Base-by-base conservation (phyloP, 1,140 invertebrate genomes). In the Sarcophaga peregrina region DNA sequence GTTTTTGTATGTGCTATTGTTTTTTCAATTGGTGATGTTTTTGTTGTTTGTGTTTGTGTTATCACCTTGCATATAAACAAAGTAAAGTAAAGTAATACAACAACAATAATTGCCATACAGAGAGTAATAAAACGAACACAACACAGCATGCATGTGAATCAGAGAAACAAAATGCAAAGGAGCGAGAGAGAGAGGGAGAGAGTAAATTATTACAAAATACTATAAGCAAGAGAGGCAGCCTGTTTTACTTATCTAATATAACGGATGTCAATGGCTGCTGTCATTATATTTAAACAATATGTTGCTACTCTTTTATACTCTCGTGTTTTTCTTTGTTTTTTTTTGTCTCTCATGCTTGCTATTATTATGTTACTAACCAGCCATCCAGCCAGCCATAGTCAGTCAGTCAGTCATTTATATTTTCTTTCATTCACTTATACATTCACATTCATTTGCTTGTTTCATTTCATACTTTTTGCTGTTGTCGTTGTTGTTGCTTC, bases 251-350 rank as follows among this genome's bases (percentile, higher is more conserved):
- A 78, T 78, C 75, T 78, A 78, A 78, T 78, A 17, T 52, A 78
- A 78, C 47, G 75, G 75, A 78, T 78, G 47, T 78, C 75, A 78
- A 78, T 78, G 75, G 75, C 75, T 78, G 75, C 47, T 78, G 75
- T 78, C 75, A 47, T 78, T 78, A 78, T 20, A 78, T 78, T 78
- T 50, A 52, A 78, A 52, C 75, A 78, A 78, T 78, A 78, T 8
- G 15, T 58, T 58, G n/a, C 54, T 58, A 37, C 25, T 37, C 1
- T 37, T 37, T 37, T 37, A 37, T 37, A 37, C 25, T 37, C 25
- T 37, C 25, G 25, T 37, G 1, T 37, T 37, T 4, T 37, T 37
- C 4, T 2, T 37, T 37, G n/a, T 37, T 37, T 37, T 37, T 1
- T 37, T 37, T 37, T 37, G 25, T 37, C 25, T 37, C 25, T 37